Evolutionary conservation across 2,113 vertebrate genomes (phyloP).

Genomic region (Onychostoma macrolepis): DNA sequence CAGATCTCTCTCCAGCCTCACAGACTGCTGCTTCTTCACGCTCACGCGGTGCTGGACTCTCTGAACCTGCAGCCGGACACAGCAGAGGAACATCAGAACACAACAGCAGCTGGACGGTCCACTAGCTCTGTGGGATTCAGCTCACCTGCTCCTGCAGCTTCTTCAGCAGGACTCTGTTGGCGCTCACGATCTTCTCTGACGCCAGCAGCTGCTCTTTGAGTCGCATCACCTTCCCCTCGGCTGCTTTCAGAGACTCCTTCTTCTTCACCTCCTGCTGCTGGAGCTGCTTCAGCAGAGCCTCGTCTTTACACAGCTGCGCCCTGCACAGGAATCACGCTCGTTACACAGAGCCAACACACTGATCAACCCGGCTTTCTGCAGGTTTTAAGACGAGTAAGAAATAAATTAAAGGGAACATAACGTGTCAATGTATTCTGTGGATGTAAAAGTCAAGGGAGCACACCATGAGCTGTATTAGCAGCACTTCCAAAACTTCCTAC

Average conservation of each 20-base stretch:
- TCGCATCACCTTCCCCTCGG: conserved; percentile 87
- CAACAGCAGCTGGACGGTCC: not conserved
- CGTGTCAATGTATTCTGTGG: no score
- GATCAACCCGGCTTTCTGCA: no score
- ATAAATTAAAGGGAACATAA: no score
- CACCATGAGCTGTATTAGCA: no score
- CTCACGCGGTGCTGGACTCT: conserved; percentile 89
- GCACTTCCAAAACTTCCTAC: no score
- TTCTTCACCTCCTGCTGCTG: conserved; percentile 92
- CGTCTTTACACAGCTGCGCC: conserved; percentile 88
- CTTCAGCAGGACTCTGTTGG: conserved; percentile 87
- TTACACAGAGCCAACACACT: no score
- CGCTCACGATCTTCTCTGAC: conserved; percentile 87
- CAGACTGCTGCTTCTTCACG: conserved; percentile 83
- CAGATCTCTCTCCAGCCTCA: conserved; percentile 86
- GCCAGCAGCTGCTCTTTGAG: conserved; percentile 92
- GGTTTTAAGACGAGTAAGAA: not conserved
- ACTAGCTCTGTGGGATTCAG: not conserved
- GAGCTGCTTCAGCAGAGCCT: conserved; percentile 87
- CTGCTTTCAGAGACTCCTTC: conserved; percentile 86
- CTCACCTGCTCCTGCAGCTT: conserved; percentile 95
- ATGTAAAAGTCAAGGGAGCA: no score
- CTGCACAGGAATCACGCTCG: conserved; percentile 62
- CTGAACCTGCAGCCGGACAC: conserved; percentile 79
- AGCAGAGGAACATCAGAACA: not conserved